A percentile compares a stretch with the other conserved stretches of the same genome.
These are phyloP conservation scores for Drosophila ananassae DNA, from an alignment of 1,140 invertebrate genomes.

Conservation along the genomic window DNA sequence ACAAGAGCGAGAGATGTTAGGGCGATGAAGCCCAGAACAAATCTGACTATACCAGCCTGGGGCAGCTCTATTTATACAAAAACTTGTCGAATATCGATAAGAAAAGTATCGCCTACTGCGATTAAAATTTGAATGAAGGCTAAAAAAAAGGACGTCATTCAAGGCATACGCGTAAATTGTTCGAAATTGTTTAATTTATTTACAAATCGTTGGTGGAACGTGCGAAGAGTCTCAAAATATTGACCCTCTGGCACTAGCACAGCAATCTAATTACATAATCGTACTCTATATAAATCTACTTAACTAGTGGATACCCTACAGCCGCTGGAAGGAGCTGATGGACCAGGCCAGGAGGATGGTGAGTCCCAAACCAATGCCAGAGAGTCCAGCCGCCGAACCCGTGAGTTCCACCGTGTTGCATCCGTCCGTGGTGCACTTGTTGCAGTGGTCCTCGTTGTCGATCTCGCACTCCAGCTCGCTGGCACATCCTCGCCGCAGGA, in stretches of 20 bases:
- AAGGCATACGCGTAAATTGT: background rate
- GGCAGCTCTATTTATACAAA: no score
- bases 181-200: slow-evolving; percentile 45
- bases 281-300: slow-evolving; percentile 66
- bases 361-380: slow-evolving; percentile 51
- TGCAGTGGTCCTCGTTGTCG: slow-evolving; percentile 51
- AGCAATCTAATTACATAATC: slow-evolving; percentile 39
- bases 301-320: slow-evolving; percentile 33
- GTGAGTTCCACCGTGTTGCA: slow-evolving; percentile 67
- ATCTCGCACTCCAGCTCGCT: slow-evolving; percentile 57
- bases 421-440: slow-evolving; percentile 58
- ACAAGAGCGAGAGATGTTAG: no score
- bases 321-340: slow-evolving; percentile 25
- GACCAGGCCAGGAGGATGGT: slow-evolving; percentile 56
- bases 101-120: no score
- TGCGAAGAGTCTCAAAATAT: background rate
- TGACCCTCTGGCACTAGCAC: slow-evolving; percentile 1
- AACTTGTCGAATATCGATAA: no score
- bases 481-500: slow-evolving; percentile 60
- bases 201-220: slow-evolving; percentile 44
- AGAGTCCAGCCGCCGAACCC: slow-evolving; percentile 36
- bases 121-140: no score
- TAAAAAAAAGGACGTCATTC: no score
- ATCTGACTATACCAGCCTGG: no score
- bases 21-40: no score